phyloP scores from a whole-genome alignment of 2,113 vertebrate species.

The Mesembrinibis cayennensis region DNA sequence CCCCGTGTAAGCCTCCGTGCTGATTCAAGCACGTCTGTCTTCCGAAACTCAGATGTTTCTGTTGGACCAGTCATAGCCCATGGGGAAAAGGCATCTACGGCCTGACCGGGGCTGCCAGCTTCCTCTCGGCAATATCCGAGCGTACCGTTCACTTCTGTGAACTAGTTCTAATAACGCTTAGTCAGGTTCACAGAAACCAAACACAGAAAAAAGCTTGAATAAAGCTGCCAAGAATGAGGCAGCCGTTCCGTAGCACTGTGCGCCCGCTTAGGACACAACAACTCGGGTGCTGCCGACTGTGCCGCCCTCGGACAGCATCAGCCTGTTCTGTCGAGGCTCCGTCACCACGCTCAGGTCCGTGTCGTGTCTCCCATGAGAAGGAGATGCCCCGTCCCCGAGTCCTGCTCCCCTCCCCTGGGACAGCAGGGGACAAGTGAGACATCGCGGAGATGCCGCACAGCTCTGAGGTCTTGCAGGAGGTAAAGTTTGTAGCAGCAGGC shows the following conservation, averaged over 20 bases:
- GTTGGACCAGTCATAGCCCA: not conserved
- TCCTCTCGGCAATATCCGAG: not conserved
- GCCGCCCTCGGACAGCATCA: accelerated
- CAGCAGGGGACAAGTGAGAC: not conserved
- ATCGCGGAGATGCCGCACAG: not conserved
- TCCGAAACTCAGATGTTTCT: not conserved
- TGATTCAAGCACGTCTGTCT: not conserved
- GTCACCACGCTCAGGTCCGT: accelerated
- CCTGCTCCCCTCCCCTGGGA: not conserved
- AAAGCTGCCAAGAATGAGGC: not conserved
- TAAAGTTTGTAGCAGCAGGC: accelerated
- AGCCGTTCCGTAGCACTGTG: accelerated
- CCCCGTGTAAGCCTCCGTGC: accelerated
- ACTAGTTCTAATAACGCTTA: accelerated
- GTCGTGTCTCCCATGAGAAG: not conserved
- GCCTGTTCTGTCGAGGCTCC: not conserved
- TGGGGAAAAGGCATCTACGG: not conserved
- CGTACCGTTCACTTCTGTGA: accelerated
- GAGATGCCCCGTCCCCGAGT: not conserved
- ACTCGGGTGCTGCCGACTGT: accelerated
- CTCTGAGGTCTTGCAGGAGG: not conserved
- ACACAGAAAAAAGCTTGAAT: not conserved
- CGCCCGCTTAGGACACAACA: accelerated
- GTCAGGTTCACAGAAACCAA: not conserved
- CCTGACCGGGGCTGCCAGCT: not conserved